phyloP scores from a whole-genome alignment of 2,113 vertebrate species.

The Orientallactaga bullata region DNA sequence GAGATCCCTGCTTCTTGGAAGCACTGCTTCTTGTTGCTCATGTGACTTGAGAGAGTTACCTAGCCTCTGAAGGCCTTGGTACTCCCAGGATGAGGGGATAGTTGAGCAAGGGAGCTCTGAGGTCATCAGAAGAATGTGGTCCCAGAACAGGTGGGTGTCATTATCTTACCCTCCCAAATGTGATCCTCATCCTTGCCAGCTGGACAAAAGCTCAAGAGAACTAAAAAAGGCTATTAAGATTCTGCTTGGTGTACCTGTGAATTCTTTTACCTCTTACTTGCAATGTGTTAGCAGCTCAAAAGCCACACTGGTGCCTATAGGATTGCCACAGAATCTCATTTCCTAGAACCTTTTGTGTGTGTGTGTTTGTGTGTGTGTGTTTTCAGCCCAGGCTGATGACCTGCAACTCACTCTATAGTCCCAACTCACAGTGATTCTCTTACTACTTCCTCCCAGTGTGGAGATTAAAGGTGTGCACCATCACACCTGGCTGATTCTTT shows the following conservation, averaged over 20 bases:
- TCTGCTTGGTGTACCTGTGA: background rate
- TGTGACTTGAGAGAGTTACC: background rate
- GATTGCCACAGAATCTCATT: slow-evolving; percentile 32
- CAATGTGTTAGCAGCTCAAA: background rate
- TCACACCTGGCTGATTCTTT: too few relatives aligned
- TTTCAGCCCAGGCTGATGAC: background rate
- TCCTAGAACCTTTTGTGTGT: background rate
- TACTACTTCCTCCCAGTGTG: too few relatives aligned
- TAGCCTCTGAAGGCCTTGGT: background rate
- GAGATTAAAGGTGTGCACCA: too few relatives aligned
- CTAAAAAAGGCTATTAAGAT: background rate
- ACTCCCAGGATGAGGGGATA: background rate
- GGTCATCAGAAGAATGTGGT: background rate
- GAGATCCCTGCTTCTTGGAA: background rate
- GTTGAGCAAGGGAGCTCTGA: background rate
- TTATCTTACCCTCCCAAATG: background rate
- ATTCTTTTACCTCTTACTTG: background rate
- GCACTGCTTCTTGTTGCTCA: background rate
- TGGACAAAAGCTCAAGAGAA: slow-evolving; percentile 18
- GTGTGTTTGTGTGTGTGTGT: background rate
- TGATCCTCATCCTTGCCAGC: background rate
- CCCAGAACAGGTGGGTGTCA: background rate
- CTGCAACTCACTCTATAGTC: background rate
- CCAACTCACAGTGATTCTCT: too few relatives aligned
- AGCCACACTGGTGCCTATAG: background rate